Conservation (phyloP, 2,113 vertebrate species). For the Lagopus leucura region DNA sequence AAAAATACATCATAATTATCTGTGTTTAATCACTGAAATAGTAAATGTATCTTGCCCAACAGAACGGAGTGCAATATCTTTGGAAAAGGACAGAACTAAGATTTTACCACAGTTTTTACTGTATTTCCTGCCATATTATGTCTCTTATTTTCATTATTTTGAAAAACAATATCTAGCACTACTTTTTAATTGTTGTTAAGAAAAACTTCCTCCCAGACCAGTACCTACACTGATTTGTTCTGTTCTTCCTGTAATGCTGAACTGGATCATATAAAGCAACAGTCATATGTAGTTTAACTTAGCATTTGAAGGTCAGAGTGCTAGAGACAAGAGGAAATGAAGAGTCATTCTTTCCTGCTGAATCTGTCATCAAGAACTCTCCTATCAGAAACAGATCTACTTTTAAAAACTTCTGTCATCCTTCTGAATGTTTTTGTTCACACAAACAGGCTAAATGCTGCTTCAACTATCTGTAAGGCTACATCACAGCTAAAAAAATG, state of each 20-base stretch:
- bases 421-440: not conserved
- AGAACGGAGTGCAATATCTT: not conserved
- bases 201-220: rapidly evolving
- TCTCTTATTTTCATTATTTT: not conserved
- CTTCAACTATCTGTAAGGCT: not conserved
- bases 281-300: rapidly evolving
- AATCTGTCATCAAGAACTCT: not conserved
- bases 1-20: not conserved
- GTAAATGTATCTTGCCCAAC: not conserved
- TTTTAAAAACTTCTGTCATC: not conserved
- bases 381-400: not conserved
- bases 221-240: not conserved
- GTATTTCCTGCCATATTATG: rapidly evolving
- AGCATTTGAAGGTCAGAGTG: not conserved
- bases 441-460: not conserved
- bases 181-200: not conserved
- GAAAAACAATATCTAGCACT: not conserved
- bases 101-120: not conserved
- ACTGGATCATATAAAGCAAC: not conserved
- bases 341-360: not conserved
- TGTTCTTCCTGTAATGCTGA: not conserved
- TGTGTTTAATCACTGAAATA: not conserved
- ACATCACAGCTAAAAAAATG: not conserved
- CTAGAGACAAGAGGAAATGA: rapidly evolving
- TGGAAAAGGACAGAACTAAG: not conserved